Percentiles rank a stretch among this genome's conserved stretches.
phyloP scores from a whole-genome alignment of 2,797 vertebrate genomes.

The Helostoma temminkii region DNA sequence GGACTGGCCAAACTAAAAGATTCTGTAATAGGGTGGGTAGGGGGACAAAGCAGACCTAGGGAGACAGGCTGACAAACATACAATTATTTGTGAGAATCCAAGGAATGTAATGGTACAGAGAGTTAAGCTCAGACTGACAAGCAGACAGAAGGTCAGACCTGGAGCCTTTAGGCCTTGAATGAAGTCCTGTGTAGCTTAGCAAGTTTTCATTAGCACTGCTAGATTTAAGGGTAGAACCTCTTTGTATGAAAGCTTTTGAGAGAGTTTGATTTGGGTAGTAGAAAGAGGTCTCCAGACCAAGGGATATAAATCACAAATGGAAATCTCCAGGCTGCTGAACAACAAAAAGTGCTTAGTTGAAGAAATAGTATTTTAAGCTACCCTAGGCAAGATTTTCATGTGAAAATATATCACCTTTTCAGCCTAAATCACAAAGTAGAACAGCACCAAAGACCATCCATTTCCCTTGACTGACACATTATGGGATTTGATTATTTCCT shows the following conservation, averaged over 20 bases:
- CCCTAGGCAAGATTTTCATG: neutral
- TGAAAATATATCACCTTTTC: constrained; percentile 7
- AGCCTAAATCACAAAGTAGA: neutral
- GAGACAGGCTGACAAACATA: constrained; percentile 13
- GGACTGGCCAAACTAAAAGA: constrained; percentile 46
- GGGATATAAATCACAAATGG: constrained; percentile 13
- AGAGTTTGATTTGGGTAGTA: constrained; percentile 3
- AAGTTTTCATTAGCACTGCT: neutral
- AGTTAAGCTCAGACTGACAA: constrained; percentile 3
- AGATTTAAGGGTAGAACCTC: constrained; percentile 3
- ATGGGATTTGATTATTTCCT: neutral
- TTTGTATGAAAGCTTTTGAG: constrained; percentile 10
- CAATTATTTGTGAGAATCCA: constrained; percentile 11
- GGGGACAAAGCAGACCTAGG: neutral
- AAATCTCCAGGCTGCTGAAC: constrained; percentile 17
- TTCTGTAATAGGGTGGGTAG: constrained; percentile 22
- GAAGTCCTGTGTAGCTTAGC: neutral
- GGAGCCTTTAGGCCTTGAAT: neutral
- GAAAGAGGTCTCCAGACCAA: neutral
- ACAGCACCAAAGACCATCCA: neutral
- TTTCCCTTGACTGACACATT: constrained; percentile 2
- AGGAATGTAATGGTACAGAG: neutral
- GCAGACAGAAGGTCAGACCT: constrained; percentile 17
- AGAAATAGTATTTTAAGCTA: constrained; percentile 4
- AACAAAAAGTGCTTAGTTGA: constrained; percentile 17